Conservation (phyloP, 2,113 vertebrate genomes). For the Ophiodon elongatus region DNA sequence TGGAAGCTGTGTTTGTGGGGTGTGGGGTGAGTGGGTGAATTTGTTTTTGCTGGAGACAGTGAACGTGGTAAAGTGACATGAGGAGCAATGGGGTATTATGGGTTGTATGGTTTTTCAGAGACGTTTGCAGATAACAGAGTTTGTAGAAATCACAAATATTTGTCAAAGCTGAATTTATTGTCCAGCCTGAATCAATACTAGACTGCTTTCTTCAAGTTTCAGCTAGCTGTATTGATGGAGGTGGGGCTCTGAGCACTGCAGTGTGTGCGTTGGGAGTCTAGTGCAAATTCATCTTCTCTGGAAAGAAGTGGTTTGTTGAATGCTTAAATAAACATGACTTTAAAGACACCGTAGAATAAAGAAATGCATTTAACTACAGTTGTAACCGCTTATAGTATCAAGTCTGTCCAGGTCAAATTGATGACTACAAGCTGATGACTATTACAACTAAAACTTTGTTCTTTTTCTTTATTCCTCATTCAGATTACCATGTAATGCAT, state of each 20-base stretch:
- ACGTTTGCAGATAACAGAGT: conserved; percentile 2
- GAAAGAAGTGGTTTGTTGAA: background rate
- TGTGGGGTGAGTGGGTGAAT: background rate
- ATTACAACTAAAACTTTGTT: background rate
- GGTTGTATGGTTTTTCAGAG: background rate
- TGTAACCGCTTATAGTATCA: background rate
- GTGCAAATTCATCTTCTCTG: background rate
- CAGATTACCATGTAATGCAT: background rate
- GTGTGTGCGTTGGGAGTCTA: background rate
- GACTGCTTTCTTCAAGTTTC: conserved; percentile 20
- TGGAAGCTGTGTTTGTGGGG: background rate
- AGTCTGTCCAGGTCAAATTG: background rate
- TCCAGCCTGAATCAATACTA: conserved; percentile 27
- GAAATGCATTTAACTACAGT: background rate
- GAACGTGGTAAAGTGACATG: background rate
- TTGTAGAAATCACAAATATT: conserved; percentile 40
- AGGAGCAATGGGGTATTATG: background rate
- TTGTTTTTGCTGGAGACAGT: background rate
- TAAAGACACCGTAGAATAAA: background rate
- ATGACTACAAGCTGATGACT: background rate
- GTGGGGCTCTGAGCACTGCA: background rate
- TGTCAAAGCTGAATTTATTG: conserved; percentile 43
- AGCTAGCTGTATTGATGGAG: conserved; percentile 35
- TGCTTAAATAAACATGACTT: background rate
- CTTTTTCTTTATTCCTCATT: background rate